These are phyloP conservation scores for Papilio elwesi DNA, from an alignment of 2,888 invertebrate species.

Conservation along the genomic window DNA sequence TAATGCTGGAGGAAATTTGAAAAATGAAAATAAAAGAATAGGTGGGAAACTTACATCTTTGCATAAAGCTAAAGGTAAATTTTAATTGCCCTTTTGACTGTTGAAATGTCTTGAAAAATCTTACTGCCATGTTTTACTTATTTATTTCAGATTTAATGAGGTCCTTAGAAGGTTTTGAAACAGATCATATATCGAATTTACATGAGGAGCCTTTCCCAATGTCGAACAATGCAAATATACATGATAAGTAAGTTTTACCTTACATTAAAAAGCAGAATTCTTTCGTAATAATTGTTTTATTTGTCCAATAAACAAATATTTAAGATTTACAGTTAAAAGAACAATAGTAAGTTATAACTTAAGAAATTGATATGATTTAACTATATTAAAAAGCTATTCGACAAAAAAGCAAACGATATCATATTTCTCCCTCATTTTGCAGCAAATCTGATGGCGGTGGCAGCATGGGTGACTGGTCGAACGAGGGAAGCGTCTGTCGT, in stretches of 20 bases:
- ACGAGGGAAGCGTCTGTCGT: slow-evolving; percentile 76
- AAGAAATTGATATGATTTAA: neutral
- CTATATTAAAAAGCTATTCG: no score
- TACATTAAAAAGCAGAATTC: neutral
- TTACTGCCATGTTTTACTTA: neutral
- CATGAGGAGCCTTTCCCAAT: slow-evolving; percentile 72
- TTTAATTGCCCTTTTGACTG: slow-evolving; percentile 8
- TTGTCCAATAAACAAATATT: neutral
- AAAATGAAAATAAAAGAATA: slow-evolving; percentile 66
- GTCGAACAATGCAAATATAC: slow-evolving; percentile 72
- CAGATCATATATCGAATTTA: slow-evolving; percentile 62
- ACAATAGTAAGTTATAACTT: no score
- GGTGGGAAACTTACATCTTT: slow-evolving; percentile 54
- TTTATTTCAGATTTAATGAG: slow-evolving; percentile 73
- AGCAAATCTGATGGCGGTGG: slow-evolving; percentile 79
- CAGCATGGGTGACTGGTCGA: slow-evolving; percentile 76
- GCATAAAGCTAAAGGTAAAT: slow-evolving; percentile 77
- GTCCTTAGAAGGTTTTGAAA: slow-evolving; percentile 76
- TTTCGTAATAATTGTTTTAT: neutral
- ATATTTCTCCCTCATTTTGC: slow-evolving; percentile 10
- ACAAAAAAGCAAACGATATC: no score
- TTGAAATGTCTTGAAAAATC: slow-evolving; percentile 52
- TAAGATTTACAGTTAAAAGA: no score
- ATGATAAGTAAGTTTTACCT: slow-evolving; percentile 68
- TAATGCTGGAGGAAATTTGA: slow-evolving; percentile 68